Conservation (phyloP, 1,140 invertebrate genomes). For the Agrypnia vestita region DNA sequence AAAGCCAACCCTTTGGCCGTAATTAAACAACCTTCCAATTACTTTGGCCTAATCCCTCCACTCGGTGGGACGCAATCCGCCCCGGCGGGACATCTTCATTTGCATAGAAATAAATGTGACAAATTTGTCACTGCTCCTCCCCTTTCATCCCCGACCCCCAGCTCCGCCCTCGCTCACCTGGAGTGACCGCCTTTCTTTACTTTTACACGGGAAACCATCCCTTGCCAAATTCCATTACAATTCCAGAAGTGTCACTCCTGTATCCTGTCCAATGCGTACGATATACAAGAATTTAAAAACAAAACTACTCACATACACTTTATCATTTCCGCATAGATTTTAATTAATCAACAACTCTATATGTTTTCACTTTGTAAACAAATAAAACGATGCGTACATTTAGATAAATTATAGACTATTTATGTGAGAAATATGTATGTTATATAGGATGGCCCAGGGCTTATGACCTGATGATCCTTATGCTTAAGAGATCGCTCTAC, state of each 20-base stretch:
- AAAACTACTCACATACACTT: too few relatives aligned
- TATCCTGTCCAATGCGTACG: not conserved
- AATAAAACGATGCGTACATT: too few relatives aligned
- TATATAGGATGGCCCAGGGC: too few relatives aligned
- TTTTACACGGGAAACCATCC: not conserved
- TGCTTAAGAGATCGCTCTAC: too few relatives aligned
- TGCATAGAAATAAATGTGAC: constrained; percentile 50
- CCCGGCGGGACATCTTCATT: constrained; percentile 41
- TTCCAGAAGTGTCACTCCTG: not conserved
- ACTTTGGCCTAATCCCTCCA: constrained; percentile 3
- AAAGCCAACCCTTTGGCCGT: too few relatives aligned
- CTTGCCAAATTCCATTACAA: not conserved
- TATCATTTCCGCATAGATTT: too few relatives aligned
- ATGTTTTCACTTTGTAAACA: too few relatives aligned
- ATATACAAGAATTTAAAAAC: too few relatives aligned
- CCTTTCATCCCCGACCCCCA: not conserved
- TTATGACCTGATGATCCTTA: too few relatives aligned
- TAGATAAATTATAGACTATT: too few relatives aligned
- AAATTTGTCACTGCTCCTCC: constrained; percentile 46
- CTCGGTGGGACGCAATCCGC: not conserved
- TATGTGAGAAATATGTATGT: too few relatives aligned
- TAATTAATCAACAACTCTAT: too few relatives aligned
- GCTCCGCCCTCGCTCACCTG: not conserved
- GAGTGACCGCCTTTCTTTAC: not conserved
- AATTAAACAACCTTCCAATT: not conserved